Percentiles rank a stretch among this genome's conserved stretches.
Conservation (phyloP, 2,888 invertebrate genomes). For the Cataglyphis livida region DNA sequence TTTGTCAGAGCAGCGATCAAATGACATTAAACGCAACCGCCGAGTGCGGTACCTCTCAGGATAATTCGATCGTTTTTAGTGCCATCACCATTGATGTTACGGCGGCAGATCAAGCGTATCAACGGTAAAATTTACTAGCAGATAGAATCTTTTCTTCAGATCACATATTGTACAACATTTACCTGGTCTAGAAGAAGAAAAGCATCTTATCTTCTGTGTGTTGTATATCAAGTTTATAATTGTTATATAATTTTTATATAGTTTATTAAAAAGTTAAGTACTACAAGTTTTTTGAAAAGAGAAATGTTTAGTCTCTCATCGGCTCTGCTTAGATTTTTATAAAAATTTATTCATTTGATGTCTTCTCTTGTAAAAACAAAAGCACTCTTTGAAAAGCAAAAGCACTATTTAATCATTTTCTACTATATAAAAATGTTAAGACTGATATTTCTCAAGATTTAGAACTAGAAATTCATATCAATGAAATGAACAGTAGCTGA, state of each 20-base stretch:
- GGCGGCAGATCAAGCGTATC: slow-evolving; percentile 91
- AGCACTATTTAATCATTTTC: not conserved
- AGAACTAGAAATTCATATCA: not conserved
- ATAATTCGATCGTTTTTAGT: slow-evolving; percentile 92
- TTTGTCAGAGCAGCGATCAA: slow-evolving; percentile 89
- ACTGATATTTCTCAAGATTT: not conserved
- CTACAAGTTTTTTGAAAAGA: not conserved
- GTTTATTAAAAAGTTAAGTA: not conserved
- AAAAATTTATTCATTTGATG: not conserved
- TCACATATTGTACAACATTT: no score
- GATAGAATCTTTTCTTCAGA: not conserved
- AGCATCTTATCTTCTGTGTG: not conserved
- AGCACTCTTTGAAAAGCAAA: not conserved
- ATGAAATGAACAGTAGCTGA: not conserved
- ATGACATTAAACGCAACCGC: slow-evolving; percentile 90
- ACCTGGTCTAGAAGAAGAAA: not conserved
- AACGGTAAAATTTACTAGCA: slow-evolving; percentile 87
- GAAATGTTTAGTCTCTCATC: not conserved
- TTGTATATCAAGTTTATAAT: not conserved
- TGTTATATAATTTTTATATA: no score
- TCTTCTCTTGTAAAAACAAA: not conserved
- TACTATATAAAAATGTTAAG: not conserved
- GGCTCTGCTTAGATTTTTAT: not conserved
- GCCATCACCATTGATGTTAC: slow-evolving; percentile 91
- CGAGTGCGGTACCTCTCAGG: slow-evolving; percentile 90